Evolutionary conservation across 2,113 vertebrate genomes (phyloP).

Genomic region (Erinaceus europaeus): DNA sequence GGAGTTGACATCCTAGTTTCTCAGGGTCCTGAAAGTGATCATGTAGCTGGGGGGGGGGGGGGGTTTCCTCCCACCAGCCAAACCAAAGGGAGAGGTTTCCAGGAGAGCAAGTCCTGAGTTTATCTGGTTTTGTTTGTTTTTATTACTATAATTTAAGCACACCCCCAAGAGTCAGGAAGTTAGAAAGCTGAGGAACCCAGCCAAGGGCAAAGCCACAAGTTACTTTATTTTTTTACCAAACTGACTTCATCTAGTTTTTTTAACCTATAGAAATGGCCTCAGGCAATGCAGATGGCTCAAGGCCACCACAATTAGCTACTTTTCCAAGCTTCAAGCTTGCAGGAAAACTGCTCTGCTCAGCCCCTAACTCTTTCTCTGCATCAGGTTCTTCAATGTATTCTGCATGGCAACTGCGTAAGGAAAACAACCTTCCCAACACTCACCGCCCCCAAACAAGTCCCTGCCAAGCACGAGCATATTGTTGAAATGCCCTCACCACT

Average conservation of each 20-base stretch:
- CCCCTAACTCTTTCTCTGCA: not conserved
- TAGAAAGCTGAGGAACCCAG: not conserved
- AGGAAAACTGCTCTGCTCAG: not conserved
- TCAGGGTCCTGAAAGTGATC: no score
- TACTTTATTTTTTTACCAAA: not conserved
- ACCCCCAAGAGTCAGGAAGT: not conserved
- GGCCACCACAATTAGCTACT: no score
- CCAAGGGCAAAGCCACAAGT: not conserved
- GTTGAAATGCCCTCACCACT: not conserved
- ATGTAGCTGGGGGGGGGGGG: no score
- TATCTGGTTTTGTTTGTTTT: no score
- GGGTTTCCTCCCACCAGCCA: not conserved
- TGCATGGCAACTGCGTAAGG: not conserved
- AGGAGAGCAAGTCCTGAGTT: not conserved
- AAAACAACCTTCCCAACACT: not conserved
- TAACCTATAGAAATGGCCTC: not conserved
- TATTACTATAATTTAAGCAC: not conserved
- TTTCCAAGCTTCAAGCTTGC: not conserved
- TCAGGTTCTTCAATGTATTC: not conserved
- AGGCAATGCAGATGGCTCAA: not conserved
- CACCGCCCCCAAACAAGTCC: not conserved
- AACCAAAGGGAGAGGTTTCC: not conserved
- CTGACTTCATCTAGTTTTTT: constrained; percentile 15
- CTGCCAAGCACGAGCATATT: not conserved
- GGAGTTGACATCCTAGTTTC: no score